These are phyloP conservation scores for Danaus plexippus DNA, from an alignment of 1,140 invertebrate species.

Conservation along the genomic window DNA sequence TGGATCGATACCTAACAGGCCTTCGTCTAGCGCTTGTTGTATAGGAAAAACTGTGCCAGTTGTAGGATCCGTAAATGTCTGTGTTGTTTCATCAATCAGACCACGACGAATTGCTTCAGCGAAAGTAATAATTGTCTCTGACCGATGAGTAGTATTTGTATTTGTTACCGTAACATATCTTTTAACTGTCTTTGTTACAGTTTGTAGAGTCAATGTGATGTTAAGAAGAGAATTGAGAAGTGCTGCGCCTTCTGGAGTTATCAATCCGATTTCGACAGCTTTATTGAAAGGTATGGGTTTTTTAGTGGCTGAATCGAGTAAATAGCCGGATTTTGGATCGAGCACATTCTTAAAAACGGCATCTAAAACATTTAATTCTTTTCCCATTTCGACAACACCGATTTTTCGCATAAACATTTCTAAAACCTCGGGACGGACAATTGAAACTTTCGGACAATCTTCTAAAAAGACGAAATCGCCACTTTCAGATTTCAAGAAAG, in stretches of 20 bases:
- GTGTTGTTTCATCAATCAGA: constrained; percentile 83
- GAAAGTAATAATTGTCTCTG: constrained; percentile 80
- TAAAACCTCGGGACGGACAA: constrained; percentile 83
- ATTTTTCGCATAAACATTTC: constrained; percentile 88
- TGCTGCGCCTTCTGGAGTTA: constrained; percentile 88
- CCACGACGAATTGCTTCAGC: constrained; percentile 83
- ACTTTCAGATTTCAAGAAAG: constrained; percentile 82
- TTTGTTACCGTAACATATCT: constrained; percentile 83
- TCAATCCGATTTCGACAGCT: constrained; percentile 87
- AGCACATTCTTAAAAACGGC: constrained; percentile 87
- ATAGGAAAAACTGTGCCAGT: constrained; percentile 83
- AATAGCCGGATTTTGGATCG: constrained; percentile 88
- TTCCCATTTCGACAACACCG: constrained; percentile 82
- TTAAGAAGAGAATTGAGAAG: constrained; percentile 86
- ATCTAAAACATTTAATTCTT: constrained; percentile 87
- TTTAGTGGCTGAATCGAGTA: constrained; percentile 84
- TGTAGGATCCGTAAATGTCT: constrained; percentile 85
- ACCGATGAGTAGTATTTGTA: constrained; percentile 72
- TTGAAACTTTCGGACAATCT: constrained; percentile 76
- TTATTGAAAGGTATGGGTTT: constrained; percentile 86
- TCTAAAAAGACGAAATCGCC: constrained; percentile 82
- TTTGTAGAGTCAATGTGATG: constrained; percentile 88
- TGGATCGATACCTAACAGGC: constrained; percentile 76
- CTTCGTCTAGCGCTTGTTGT: constrained; percentile 85
- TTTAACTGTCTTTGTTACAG: constrained; percentile 85